A percentile compares a stretch with the other conserved stretches of the same genome.
Conservation (phyloP, 64 coral and sea anemone species). For the Acropora yongei region DNA sequence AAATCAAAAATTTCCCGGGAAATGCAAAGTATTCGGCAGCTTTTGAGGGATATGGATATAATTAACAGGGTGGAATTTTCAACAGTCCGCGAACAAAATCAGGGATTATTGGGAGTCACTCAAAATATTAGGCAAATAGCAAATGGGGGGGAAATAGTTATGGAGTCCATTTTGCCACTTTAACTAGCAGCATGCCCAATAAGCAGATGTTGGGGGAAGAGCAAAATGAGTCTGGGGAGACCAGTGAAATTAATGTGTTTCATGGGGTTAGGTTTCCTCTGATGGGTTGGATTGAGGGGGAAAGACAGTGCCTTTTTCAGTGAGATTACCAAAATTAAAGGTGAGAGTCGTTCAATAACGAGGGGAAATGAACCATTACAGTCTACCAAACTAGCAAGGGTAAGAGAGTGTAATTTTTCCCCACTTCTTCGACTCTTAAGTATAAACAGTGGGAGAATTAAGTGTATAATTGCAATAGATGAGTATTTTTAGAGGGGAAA, state of each 20-base stretch:
- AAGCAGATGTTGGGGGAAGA: not conserved
- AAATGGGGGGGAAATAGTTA: not conserved
- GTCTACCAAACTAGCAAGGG: not conserved
- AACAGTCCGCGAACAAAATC: not conserved
- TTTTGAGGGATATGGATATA: not conserved
- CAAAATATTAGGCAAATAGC: not conserved
- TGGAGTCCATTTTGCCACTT: not conserved
- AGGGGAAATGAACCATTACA: not conserved
- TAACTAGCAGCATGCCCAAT: not conserved
- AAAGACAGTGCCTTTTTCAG: not conserved
- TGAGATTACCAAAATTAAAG: not conserved
- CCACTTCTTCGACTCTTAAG: not conserved
- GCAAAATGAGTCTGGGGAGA: not conserved
- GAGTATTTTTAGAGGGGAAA: not conserved
- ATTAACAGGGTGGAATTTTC: not conserved
- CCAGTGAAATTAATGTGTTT: not conserved
- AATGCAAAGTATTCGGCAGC: not conserved
- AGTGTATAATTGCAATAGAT: not conserved
- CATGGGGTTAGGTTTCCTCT: not conserved
- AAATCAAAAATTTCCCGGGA: not conserved
- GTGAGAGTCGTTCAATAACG: not conserved
- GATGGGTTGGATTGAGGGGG: not conserved
- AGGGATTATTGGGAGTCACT: not conserved
- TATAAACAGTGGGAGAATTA: not conserved
- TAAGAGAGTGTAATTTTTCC: not conserved